Evolutionary conservation across 2,113 vertebrate genomes (phyloP).

Genomic region (Paradisaea rubra): DNA sequence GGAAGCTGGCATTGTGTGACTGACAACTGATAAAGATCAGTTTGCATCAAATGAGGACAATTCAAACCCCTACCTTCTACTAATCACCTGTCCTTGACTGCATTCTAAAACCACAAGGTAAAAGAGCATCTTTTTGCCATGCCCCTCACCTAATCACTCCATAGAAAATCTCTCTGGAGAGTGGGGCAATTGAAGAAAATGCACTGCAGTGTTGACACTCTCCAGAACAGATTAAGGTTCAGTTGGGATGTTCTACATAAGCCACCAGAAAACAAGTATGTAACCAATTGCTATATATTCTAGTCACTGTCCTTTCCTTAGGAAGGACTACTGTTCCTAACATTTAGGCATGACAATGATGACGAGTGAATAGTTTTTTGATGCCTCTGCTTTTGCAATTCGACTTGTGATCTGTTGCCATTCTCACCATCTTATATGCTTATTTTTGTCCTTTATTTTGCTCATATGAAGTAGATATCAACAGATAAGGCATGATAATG

Average conservation of each 20-base stretch:
- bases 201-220: neutral
- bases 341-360: neutral
- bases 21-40: neutral
- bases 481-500: neutral
- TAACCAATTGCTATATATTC: neutral
- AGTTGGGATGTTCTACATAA: neutral
- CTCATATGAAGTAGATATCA: neutral
- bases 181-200: neutral
- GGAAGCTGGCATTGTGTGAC: neutral
- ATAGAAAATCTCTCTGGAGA: neutral
- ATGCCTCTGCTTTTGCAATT: neutral
- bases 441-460: neutral
- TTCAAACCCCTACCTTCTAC: neutral
- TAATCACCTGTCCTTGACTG: neutral
- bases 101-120: neutral
- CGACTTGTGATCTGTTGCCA: neutral
- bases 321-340: neutral
- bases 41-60: neutral
- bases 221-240: neutral
- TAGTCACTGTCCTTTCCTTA: neutral
- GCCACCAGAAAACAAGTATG: neutral
- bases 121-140: neutral
- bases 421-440: neutral
- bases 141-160: neutral
- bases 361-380: neutral